Percentiles rank a stretch among this genome's conserved stretches.
phyloP scores from a whole-genome alignment of 2,113 vertebrate genomes.

The Hiodon tergisus region DNA sequence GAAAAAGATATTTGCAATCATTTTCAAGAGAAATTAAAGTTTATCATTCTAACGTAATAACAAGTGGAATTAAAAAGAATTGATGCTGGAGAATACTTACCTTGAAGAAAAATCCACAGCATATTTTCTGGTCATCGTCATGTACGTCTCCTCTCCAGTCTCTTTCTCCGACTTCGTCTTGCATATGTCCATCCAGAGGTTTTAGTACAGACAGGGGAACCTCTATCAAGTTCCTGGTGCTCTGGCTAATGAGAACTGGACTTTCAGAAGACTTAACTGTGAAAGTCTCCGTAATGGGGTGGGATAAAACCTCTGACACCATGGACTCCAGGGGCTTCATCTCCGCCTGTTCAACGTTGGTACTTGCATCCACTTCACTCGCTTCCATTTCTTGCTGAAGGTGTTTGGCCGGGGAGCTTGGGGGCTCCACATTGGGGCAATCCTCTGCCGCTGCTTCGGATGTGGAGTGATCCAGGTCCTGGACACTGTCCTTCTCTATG shows the following conservation, averaged over 20 bases:
- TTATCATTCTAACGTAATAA: neutral
- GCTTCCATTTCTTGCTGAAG: slow-evolving; percentile 28
- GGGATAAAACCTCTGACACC: slow-evolving; percentile 80
- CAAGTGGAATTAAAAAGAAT: neutral
- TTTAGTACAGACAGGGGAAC: slow-evolving; percentile 85
- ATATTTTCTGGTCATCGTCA: slow-evolving; percentile 85
- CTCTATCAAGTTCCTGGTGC: slow-evolving; percentile 81
- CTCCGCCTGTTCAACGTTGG: slow-evolving; percentile 15
- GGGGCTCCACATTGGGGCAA: slow-evolving; percentile 21
- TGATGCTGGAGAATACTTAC: slow-evolving; percentile 48
- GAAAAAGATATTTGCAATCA: neutral
- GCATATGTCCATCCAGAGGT: slow-evolving; percentile 62
- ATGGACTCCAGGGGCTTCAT: slow-evolving; percentile 59
- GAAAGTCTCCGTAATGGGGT: slow-evolving; percentile 75
- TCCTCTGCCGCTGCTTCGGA: slow-evolving; percentile 23
- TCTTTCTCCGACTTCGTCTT: slow-evolving; percentile 65
- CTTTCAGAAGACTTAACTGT: slow-evolving; percentile 75
- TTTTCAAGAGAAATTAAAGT: no score
- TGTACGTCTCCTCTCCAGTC: slow-evolving; percentile 66
- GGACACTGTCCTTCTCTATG: slow-evolving; percentile 53
- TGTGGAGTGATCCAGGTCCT: slow-evolving; percentile 37
- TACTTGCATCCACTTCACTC: slow-evolving; percentile 21
- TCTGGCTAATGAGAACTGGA: slow-evolving; percentile 45
- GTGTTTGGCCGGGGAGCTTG: slow-evolving; percentile 39
- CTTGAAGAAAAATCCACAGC: slow-evolving; percentile 97